These are phyloP conservation scores for Mizuhopecten yessoensis DNA, from an alignment of 1,140 invertebrate species.

Conservation along the genomic window DNA sequence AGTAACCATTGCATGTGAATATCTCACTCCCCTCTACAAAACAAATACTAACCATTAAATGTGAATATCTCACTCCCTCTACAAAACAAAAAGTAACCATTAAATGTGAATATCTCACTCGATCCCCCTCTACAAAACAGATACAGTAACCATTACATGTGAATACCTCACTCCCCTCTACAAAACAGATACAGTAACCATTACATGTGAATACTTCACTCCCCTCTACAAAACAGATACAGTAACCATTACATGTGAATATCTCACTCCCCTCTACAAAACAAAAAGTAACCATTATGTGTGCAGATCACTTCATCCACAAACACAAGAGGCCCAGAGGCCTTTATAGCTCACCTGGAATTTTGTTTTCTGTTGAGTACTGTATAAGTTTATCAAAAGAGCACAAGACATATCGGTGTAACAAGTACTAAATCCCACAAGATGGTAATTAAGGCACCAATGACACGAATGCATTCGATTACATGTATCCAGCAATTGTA, in stretches of 20 bases:
- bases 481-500: too few species aligned
- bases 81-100: background rate
- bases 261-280: background rate
- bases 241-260: background rate
- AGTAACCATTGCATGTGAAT: too few species aligned
- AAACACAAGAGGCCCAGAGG: too few species aligned
- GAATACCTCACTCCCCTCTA: background rate
- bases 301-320: too few species aligned
- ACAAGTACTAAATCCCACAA: too few species aligned
- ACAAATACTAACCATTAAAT: background rate
- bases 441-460: too few species aligned
- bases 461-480: too few species aligned
- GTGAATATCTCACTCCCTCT: background rate
- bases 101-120: background rate
- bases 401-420: too few species aligned
- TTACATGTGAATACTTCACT: background rate
- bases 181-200: background rate
- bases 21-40: background rate
- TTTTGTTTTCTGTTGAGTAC: too few species aligned
- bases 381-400: too few species aligned
- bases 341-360: too few species aligned
- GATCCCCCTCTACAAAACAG: background rate
- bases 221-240: background rate
- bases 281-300: background rate
- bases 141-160: background rate